Evolutionary conservation across 2,888 invertebrate species (phyloP).

Genomic region (Celastrina argiolus): DNA sequence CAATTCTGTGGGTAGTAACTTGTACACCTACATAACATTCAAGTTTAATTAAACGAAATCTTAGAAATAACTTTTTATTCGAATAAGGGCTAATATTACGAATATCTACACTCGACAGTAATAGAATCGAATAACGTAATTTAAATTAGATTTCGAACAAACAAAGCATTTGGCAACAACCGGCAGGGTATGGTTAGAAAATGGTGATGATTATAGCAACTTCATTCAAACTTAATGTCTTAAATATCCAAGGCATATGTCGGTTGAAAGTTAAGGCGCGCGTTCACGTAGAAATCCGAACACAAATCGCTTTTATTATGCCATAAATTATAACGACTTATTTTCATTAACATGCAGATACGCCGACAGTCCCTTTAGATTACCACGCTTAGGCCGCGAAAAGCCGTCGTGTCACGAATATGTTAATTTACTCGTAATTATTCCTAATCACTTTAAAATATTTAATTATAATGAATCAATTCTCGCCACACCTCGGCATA

Average conservation of each 20-base stretch:
- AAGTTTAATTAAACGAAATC: no score
- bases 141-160: not conserved
- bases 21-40: no score
- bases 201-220: not conserved
- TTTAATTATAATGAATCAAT: not conserved
- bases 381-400: not conserved
- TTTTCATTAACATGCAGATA: slow-evolving; percentile 5
- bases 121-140: not conserved
- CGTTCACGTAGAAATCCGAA: not conserved
- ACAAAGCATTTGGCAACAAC: not conserved
- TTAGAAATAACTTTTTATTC: no score
- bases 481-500: not conserved
- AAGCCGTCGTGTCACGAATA: not conserved
- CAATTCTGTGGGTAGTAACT: no score
- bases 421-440: no score
- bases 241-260: not conserved
- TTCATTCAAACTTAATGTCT: not conserved
- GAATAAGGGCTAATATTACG: no score
- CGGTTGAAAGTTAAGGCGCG: not conserved
- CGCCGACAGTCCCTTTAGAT: not conserved
- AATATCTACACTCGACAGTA: no score
- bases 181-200: not conserved
- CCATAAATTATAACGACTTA: not conserved
- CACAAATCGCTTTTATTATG: slow-evolving; percentile 12
- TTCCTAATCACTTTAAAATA: not conserved